Conservation (phyloP, 2,113 vertebrate genomes). For the Bos javanicus region DNA sequence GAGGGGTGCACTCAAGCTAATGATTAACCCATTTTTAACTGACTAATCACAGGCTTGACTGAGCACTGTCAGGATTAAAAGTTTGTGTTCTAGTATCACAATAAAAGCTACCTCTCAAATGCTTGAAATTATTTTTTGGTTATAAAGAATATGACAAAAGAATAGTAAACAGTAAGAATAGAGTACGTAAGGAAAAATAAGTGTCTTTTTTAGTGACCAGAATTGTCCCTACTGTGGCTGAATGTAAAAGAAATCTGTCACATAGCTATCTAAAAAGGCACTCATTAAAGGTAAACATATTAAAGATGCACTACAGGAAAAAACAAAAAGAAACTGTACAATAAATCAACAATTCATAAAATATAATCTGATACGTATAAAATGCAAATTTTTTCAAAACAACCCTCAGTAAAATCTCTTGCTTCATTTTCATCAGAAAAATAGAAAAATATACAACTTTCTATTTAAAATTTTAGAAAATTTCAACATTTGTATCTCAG, state of each 20-base stretch:
- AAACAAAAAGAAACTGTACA: not conserved
- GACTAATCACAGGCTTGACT: not conserved
- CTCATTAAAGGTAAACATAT: not conserved
- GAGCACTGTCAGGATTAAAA: not conserved
- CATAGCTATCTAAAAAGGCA: not conserved
- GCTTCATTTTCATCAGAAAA: not conserved
- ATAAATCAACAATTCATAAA: slow-evolving; percentile 1
- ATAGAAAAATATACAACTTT: not conserved
- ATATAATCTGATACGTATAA: not conserved
- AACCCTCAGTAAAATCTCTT: not conserved
- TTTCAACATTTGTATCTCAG: not conserved
- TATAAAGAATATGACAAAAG: not conserved
- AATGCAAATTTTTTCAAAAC: not conserved
- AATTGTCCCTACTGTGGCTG: not conserved
- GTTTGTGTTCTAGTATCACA: not conserved
- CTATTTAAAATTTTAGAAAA: not conserved
- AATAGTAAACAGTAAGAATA: not conserved
- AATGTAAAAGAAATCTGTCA: not conserved
- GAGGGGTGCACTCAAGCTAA: not conserved
- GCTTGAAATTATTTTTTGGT: not conserved
- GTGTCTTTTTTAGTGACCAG: not conserved
- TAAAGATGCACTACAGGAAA: not conserved
- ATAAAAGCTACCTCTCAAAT: not conserved
- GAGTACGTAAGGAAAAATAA: not conserved
- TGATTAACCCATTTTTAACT: not conserved